Percentiles rank a stretch among this genome's conserved stretches.
Conservation (phyloP, 2,113 vertebrate genomes). For the Phalacrocorax brasilianus region DNA sequence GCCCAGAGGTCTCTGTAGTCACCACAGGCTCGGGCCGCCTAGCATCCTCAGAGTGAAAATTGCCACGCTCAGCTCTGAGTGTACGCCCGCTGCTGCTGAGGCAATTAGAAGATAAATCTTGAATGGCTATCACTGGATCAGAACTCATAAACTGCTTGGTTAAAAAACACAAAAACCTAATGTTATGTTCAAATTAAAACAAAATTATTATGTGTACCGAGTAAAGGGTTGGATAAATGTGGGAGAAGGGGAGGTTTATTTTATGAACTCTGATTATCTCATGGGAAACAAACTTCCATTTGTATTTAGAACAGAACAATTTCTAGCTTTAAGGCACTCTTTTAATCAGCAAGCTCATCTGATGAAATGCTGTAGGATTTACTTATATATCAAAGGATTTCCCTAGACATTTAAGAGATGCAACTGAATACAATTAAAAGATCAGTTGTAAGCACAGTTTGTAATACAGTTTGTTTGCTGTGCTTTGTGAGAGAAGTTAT, state of each 20-base stretch:
- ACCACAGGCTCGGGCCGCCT: background rate
- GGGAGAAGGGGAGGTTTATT: constrained; percentile 1
- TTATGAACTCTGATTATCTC: constrained; percentile 30
- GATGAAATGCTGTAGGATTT: constrained; percentile 65
- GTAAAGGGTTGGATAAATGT: background rate
- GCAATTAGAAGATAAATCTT: background rate
- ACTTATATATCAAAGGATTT: constrained; percentile 61
- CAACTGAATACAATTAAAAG: constrained; percentile 65
- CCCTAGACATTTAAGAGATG: constrained; percentile 44
- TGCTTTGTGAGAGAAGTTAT: background rate
- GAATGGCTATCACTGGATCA: background rate
- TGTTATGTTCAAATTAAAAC: background rate
- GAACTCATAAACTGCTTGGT: background rate
- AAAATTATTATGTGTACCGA: background rate
- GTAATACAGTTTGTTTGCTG: constrained; percentile 12
- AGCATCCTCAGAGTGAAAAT: background rate
- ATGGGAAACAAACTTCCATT: constrained; percentile 18
- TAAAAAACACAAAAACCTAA: background rate
- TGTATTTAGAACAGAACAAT: constrained; percentile 38
- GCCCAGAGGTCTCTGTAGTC: background rate
- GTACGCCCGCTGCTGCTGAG: background rate
- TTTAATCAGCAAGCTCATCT: constrained; percentile 62
- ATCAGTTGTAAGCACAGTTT: constrained; percentile 40
- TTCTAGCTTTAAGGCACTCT: constrained; percentile 39
- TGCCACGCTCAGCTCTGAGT: background rate